Percentiles rank a stretch among this genome's conserved stretches.
phyloP scores from a whole-genome alignment of 2,113 vertebrate species.

The Garra rufa region DNA sequence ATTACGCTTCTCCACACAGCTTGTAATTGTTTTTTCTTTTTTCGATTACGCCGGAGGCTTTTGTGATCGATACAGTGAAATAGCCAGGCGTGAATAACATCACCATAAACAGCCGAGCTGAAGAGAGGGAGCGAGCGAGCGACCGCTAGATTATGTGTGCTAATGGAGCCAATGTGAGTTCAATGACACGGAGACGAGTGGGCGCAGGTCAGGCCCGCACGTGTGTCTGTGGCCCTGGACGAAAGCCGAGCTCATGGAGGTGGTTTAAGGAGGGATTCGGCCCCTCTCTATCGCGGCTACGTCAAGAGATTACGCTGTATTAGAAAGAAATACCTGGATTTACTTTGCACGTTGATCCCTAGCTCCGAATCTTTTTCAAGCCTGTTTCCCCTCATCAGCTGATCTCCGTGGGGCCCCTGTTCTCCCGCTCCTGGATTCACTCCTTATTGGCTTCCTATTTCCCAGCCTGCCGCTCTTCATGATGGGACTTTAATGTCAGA shows the following conservation, averaged over 20 bases:
- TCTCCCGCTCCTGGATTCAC: neutral
- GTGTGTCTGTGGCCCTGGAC: neutral
- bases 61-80: constrained; percentile 84
- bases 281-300: neutral
- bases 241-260: constrained; percentile 9
- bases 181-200: constrained; percentile 78
- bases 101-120: constrained; percentile 84
- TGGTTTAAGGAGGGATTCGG: constrained; percentile 25
- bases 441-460: constrained; percentile 29
- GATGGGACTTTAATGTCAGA: constrained; percentile 16
- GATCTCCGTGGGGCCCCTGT: constrained; percentile 26
- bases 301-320: constrained; percentile 22
- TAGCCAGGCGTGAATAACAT: constrained; percentile 80
- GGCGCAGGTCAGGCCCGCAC: constrained; percentile 23
- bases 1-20: constrained; percentile 82
- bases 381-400: constrained; percentile 11
- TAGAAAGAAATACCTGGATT: constrained; percentile 37
- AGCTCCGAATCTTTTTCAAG: constrained; percentile 13
- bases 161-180: constrained; percentile 84
- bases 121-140: constrained; percentile 74
- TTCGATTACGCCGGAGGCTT: constrained; percentile 85
- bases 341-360: constrained; percentile 31
- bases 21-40: constrained; percentile 92
- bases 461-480: neutral
- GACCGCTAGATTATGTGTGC: constrained; percentile 80